Evolutionary conservation across 2,797 vertebrate species (phyloP), one percentile per base, ranked within the genome.

Genomic region (Clarias pachynema): DNA sequence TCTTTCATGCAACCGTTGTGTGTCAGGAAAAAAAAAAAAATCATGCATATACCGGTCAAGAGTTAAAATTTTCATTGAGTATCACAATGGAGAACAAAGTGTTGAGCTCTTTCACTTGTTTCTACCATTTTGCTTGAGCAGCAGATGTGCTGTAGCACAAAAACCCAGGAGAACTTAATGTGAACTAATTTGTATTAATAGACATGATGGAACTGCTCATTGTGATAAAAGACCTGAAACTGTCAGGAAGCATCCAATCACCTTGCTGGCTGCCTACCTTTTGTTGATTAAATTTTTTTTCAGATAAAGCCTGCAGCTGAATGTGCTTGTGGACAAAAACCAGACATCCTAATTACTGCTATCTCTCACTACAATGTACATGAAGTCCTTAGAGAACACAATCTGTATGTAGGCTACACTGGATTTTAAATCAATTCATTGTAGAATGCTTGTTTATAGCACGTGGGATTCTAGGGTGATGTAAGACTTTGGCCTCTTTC

Each of bases 171-270:
- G 91, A 84, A 83, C 85, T 53, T 87, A 62, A 84, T 92, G 72
- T 56, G 72, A 29, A 74, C n/a, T 74, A 74, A 74, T 74, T 92
- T 88, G 70, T 90, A 91, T 86, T 93, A 92, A 92, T 88, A 91
- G 91, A 92, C 91, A 89, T 90, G 85, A 85, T 88, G 87, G 69
- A 10, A 83, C 85, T 79, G 53, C 91, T 90, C 90, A 79, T 86
- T 86, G 78, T 87, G 88, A 93, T 93, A 91, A 91, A 93, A 85
- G 86, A 89, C 91, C 93, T 93, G 81, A 89, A 85, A 90, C 90
- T 88, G 92, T 91, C 87, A 92, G 57, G 56, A 82, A 84, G 56
- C 65, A 82, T 81, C 56, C 68, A 63, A 9, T 44, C 59, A 62
- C 84, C 59, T 80, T 56, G 40, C 37, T 65, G 75, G 53, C 56